These are phyloP conservation scores for Haemorhous mexicanus DNA, from an alignment of 2,113 vertebrate genomes.

Conservation along the genomic window DNA sequence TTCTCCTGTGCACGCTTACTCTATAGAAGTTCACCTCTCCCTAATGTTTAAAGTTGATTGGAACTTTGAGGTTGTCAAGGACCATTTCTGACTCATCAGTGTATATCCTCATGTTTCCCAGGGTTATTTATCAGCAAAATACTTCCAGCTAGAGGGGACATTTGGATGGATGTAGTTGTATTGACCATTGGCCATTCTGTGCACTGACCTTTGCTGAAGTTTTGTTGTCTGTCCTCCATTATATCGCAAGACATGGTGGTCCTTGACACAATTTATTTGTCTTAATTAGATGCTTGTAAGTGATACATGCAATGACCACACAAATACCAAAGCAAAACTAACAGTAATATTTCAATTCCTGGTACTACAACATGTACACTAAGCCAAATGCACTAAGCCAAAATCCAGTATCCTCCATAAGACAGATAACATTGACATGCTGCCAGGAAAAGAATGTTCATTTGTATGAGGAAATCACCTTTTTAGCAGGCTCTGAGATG, in stretches of 20 bases:
- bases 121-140: not conserved
- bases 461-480: not conserved
- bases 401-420: not conserved
- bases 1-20: not conserved
- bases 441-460: not conserved
- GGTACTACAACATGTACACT: not conserved
- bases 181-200: not conserved
- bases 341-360: not conserved
- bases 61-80: not conserved
- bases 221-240: not conserved
- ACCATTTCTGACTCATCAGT: not conserved
- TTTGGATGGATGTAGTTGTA: not conserved
- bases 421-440: not conserved
- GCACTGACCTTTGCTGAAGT: not conserved
- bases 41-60: not conserved
- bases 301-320: not conserved
- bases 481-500: not conserved
- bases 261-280: not conserved
- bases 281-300: not conserved
- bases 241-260: not conserved
- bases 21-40: not conserved
- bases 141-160: not conserved
- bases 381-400: not conserved
- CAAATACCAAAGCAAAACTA: not conserved
- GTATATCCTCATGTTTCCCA: not conserved